Evolutionary conservation across 2,797 vertebrate species (phyloP).

Genomic region (Coracias cyanogaster): DNA sequence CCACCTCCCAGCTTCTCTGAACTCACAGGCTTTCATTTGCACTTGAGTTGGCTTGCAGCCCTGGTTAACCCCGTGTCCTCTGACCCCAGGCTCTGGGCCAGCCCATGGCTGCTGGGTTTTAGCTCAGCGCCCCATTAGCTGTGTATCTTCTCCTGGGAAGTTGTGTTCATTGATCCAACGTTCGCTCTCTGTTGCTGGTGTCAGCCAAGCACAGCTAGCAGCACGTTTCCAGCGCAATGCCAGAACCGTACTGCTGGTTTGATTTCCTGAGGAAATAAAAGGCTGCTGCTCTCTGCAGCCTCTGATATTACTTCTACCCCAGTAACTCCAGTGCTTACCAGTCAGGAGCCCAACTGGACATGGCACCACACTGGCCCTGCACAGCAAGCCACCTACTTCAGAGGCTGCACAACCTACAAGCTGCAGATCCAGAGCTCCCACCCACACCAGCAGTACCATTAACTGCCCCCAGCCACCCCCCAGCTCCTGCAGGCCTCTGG

Average conservation of each 20-base stretch:
- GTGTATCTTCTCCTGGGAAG: not conserved
- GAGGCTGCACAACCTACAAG: fast-evolving
- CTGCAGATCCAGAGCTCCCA: not conserved
- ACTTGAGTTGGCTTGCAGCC: not conserved
- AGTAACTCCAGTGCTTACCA: not conserved
- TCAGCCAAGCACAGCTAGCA: not conserved
- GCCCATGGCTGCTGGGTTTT: not conserved
- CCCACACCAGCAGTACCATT: not conserved
- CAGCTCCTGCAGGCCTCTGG: not conserved
- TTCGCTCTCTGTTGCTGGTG: not conserved
- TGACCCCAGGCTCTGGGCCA: not conserved
- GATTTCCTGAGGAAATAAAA: not conserved
- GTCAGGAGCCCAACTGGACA: not conserved
- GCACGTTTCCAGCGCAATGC: not conserved
- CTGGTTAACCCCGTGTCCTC: not conserved
- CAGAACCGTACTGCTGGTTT: not conserved
- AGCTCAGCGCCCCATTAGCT: not conserved
- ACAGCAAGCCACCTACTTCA: fast-evolving
- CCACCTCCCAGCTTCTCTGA: not conserved
- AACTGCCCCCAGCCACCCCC: not conserved
- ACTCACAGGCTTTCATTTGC: not conserved
- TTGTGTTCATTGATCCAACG: not conserved
- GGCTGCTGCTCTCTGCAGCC: not conserved
- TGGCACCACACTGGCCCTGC: not conserved
- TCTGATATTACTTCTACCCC: not conserved